Percentiles rank a stretch among this genome's conserved stretches.
phyloP scores from a whole-genome alignment of 53 echinoderm and acorn worm species.

The Paelopatides confundens region DNA sequence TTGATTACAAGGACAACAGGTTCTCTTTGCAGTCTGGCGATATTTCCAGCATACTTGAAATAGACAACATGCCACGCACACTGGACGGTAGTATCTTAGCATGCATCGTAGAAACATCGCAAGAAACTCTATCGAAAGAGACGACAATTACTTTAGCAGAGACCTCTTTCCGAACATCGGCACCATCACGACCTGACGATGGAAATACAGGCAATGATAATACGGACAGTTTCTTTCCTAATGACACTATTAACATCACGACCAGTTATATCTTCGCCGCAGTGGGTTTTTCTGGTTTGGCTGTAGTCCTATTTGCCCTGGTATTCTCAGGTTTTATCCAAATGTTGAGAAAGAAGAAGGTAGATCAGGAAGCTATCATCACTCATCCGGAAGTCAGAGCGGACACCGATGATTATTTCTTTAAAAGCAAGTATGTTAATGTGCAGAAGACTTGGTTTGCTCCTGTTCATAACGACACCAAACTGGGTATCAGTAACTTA shows the following conservation, averaged over 20 bases:
- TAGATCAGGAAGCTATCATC: neutral
- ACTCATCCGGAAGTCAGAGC: neutral
- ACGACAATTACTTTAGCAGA: neutral
- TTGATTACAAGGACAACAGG: slow-evolving; percentile 20
- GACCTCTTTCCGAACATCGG: neutral
- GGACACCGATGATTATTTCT: slow-evolving; percentile 69
- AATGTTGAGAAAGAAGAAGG: neutral
- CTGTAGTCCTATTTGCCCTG: slow-evolving; percentile 29
- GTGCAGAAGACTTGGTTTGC: slow-evolving; percentile 76
- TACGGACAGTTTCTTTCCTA: neutral
- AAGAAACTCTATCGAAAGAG: slow-evolving; percentile 3
- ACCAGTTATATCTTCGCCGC: neutral
- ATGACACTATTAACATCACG: neutral
- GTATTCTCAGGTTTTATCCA: slow-evolving; percentile 20
- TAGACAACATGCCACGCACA: neutral
- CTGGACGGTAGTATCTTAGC: slow-evolving; percentile 38
- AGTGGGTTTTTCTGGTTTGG: slow-evolving; percentile 46
- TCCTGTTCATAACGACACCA: slow-evolving; percentile 80
- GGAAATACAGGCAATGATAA: neutral
- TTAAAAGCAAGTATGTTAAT: slow-evolving; percentile 73
- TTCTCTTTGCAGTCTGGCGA: slow-evolving; percentile 44
- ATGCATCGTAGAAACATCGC: slow-evolving; percentile 8
- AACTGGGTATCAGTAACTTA: slow-evolving; percentile 54
- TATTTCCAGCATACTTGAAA: slow-evolving; percentile 44
- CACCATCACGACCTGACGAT: neutral